Evolutionary conservation across 2,888 invertebrate species (phyloP), one percentile per base, ranked within the genome.

Genomic region (Dendrolimus houi): DNA sequence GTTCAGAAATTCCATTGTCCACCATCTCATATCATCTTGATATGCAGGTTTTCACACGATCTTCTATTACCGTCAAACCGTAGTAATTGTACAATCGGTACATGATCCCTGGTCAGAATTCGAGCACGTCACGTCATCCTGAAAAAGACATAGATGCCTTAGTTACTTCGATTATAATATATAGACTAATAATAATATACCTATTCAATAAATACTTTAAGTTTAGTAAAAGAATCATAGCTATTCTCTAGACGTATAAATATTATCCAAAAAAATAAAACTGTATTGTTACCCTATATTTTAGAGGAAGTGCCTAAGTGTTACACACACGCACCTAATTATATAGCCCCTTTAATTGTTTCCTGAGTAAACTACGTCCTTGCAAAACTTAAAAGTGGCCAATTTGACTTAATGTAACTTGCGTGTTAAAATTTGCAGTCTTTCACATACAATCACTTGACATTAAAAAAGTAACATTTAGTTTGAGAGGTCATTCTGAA

Each of bases 291-390:
- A 81, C 79, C 71, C 75, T 76, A 77, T 66, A 57, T 14, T 17
- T 66, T 73, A 76, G 81, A 79, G 87, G 85, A 87, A 87, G 76
- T 66, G 58, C 57, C 68, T 75, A 79, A 85, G 85, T 86, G 84
- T 83, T 79, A 80, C 78, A 77, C 70, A 74, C 74, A 71, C 68
- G 66, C 81, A 82, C 78, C 85, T 84, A 85, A 88, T 88, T 83
- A 86, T 81, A 77, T 67, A 64, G 61, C 61, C 69, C 73, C 70
- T 72, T 71, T 81, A 78, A 81, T 76, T 71, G 72, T 75, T 87
- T 87, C 87, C 87, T 80, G 81, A 77, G 76, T 79, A 75, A 74
- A 65, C 72, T 66, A 58, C 61, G 71, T 65, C 71, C 72, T 70
- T 70, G 68, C 66, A 62, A 47, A 47, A 47, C 47, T 47, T 47